Base-by-base conservation (phyloP, 2,888 invertebrate genomes). In the Andricus curvator region DNA sequence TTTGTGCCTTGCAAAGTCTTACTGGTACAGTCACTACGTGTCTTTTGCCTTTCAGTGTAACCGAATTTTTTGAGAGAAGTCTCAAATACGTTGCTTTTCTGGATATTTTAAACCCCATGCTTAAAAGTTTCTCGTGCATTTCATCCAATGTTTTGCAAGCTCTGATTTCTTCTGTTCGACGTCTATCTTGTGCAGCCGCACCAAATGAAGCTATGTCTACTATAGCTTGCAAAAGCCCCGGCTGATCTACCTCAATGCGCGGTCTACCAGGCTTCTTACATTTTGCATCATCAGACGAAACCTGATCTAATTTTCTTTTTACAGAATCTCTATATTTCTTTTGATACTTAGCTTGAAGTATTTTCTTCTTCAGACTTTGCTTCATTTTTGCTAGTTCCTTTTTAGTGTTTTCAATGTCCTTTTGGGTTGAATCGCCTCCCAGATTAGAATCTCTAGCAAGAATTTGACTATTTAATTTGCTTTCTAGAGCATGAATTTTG, bases 21-120 rank as follows among this genome's bases (percentile, higher is more conserved):
- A 87, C 92, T 86, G 90, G 89, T 29, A 88, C 89, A n/a, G 89
- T 90, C 4, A 66, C 81, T 37, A 90, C 85, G 78, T 89, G 89
- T 74, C 85, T 82, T 85, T 87, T 88, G 66, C 88, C 89, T 84
- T 89, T 88, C 41, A 51, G 25, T 37, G 86, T 84, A 65, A 51
- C 81, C 33, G 79, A 83, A 22, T 84, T 85, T 80, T 85, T 82
- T 9, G 89, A 89, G 78, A 88, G 62, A 76, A 85, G 80, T 62
- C 83, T 84, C 78, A 88, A 78, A 80, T 89, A 90, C n/a, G 81
- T 78, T 33, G 83, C 88, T 81, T 83, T 85, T 79, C 86, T 80
- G 22, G 76, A 77, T 15, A 89, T 76, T 51, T 81, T 48, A 80
- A 82, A 88, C 64, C 87, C 86, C 44, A 77, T 44, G 86, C 85